These are phyloP conservation scores for Hyperoplus immaculatus DNA, from an alignment of 2,797 vertebrate genomes.

Conservation along the genomic window DNA sequence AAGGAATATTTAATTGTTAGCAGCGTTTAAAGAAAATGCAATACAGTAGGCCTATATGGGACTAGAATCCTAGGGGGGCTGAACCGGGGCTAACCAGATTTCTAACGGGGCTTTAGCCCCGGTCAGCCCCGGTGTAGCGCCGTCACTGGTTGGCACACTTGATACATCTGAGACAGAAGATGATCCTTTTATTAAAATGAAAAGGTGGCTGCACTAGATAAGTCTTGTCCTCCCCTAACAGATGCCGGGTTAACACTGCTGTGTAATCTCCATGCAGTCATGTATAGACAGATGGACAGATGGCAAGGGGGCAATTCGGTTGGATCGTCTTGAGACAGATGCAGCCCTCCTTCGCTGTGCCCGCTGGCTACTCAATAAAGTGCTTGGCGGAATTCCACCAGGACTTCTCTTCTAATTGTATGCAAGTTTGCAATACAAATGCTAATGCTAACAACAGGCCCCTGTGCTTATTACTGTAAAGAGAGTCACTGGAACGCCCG, in stretches of 20 bases:
- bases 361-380: conserved; percentile 68
- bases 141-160: conserved; percentile 13
- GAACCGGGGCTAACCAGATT: too few species aligned
- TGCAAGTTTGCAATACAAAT: conserved; percentile 79
- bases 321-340: conserved; percentile 73
- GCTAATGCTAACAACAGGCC: conserved; percentile 73
- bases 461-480: conserved; percentile 60
- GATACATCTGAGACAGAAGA: conserved; percentile 26
- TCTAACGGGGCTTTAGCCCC: too few species aligned
- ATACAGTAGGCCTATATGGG: too few species aligned
- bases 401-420: conserved; percentile 70
- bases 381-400: conserved; percentile 71
- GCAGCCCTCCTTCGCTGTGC: conserved; percentile 55
- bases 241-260: conserved; percentile 65
- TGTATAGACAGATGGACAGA: conserved; percentile 72
- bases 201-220: conserved; percentile 58
- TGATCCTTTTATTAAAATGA: conserved; percentile 45
- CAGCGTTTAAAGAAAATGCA: too few species aligned
- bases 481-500: conserved; percentile 60
- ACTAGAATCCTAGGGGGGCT: too few species aligned
- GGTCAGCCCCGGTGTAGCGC: too few species aligned
- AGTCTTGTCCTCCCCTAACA: conserved; percentile 53
- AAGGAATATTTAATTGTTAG: too few species aligned
- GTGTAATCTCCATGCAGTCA: conserved; percentile 57
- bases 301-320: conserved; percentile 64